Evolutionary conservation across 53 echinoderm and acorn worm species (phyloP).

Genomic region (Mesocentrotus franciscanus): DNA sequence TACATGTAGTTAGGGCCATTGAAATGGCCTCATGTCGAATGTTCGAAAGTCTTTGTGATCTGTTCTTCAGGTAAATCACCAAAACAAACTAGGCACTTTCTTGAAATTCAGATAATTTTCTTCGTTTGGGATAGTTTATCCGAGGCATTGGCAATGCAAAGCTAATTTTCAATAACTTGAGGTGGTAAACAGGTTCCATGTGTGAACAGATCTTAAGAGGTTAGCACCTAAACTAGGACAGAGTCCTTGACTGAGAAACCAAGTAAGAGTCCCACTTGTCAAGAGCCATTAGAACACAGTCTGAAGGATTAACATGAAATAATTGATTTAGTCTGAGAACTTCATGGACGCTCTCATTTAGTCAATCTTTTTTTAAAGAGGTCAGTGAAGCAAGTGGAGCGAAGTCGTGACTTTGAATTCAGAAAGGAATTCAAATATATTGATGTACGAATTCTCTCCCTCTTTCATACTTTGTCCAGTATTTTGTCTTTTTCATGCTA

Average conservation of each 20-base stretch:
- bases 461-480: not conserved
- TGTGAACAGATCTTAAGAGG: not conserved
- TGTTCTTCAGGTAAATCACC: too few relatives aligned
- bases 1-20: too few relatives aligned
- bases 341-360: not conserved
- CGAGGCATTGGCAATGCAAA: too few relatives aligned
- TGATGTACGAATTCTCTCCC: not conserved
- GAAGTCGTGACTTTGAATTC: not conserved
- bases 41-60: too few relatives aligned
- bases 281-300: not conserved
- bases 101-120: too few relatives aligned
- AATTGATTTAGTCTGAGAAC: not conserved
- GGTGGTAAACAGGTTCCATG: not conserved
- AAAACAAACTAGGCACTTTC: too few relatives aligned
- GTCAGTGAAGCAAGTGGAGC: not conserved
- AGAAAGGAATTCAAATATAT: not conserved
- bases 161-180: too few relatives aligned
- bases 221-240: not conserved
- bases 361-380: conserved; percentile 4
- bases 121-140: too few relatives aligned
- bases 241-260: not conserved
- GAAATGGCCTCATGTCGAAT: too few relatives aligned
- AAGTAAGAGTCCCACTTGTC: not conserved
- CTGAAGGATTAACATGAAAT: not conserved
- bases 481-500: too few relatives aligned